phyloP scores from a whole-genome alignment of 2,888 invertebrate genomes.

The Argynnis bischoffii region DNA sequence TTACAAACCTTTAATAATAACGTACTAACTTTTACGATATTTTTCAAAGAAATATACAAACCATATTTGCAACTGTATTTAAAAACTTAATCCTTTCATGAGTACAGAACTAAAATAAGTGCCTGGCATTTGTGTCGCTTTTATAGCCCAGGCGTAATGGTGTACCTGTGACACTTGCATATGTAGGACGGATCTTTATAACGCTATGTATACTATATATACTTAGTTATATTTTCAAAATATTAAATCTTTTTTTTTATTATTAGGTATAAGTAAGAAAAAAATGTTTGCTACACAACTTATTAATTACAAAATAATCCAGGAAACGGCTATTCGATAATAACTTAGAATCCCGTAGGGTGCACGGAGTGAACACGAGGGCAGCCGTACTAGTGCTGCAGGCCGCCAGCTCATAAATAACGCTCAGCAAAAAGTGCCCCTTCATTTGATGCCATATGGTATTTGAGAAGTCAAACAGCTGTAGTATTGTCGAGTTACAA shows the following conservation, averaged over 20 bases:
- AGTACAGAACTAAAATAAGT: neutral
- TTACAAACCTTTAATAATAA: too few species aligned
- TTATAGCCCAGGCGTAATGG: too few species aligned
- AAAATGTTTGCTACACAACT: neutral
- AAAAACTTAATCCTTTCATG: neutral
- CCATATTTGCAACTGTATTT: too few species aligned
- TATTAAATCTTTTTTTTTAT: neutral
- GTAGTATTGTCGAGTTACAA: neutral
- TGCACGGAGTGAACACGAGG: slow-evolving; percentile 19
- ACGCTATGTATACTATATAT: too few species aligned
- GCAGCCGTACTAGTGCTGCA: slow-evolving; percentile 32
- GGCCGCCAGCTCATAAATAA: slow-evolving; percentile 27
- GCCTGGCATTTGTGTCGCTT: neutral
- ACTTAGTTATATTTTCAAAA: too few species aligned
- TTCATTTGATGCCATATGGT: slow-evolving; percentile 29
- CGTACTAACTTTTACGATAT: too few species aligned
- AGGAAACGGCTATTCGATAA: slow-evolving; percentile 18
- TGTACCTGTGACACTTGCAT: too few species aligned
- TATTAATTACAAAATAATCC: slow-evolving; percentile 7
- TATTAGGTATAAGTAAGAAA: neutral
- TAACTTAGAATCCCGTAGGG: slow-evolving; percentile 25
- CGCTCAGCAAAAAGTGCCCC: slow-evolving; percentile 24
- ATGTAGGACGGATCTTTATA: too few species aligned
- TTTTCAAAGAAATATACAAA: too few species aligned
- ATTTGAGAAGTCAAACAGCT: slow-evolving; percentile 15